Percentiles rank a stretch among this genome's conserved stretches.
Conservation (phyloP, 2,113 vertebrate species). For the Athene noctua region DNA sequence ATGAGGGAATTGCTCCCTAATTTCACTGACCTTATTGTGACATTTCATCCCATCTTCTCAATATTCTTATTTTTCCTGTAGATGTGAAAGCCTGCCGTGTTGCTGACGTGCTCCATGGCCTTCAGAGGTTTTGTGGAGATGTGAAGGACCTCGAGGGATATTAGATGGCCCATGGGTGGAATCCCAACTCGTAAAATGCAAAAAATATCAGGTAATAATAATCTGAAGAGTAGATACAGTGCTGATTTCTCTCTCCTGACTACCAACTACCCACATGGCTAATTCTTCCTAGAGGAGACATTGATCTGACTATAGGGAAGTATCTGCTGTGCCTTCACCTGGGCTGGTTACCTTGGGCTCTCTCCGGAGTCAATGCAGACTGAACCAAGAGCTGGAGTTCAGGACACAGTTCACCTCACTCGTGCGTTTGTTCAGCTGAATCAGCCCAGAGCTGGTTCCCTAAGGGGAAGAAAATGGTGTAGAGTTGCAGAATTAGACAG, state of each 20-base stretch:
- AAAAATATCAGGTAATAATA: neutral
- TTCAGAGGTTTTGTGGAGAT: neutral
- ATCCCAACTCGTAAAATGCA: neutral
- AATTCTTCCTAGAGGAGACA: neutral
- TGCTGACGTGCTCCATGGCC: neutral
- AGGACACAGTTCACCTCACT: neutral
- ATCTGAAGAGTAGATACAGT: neutral
- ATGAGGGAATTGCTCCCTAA: neutral
- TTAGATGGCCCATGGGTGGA: no score
- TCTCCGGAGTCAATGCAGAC: neutral
- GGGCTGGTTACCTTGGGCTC: neutral
- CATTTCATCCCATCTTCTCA: neutral
- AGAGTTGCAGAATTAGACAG: neutral
- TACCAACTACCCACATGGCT: neutral
- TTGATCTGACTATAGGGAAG: neutral
- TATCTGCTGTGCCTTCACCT: neutral
- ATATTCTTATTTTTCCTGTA: neutral
- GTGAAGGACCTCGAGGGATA: accelerated
- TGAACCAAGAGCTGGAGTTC: neutral
- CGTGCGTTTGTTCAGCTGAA: neutral
- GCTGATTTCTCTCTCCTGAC: neutral
- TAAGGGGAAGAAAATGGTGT: neutral
- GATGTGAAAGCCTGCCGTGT: neutral
- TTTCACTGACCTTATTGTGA: neutral
- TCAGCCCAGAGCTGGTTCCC: neutral